These are phyloP conservation scores for Poicephalus meyeri DNA, from an alignment of 2,113 vertebrate species.

Conservation along the genomic window DNA sequence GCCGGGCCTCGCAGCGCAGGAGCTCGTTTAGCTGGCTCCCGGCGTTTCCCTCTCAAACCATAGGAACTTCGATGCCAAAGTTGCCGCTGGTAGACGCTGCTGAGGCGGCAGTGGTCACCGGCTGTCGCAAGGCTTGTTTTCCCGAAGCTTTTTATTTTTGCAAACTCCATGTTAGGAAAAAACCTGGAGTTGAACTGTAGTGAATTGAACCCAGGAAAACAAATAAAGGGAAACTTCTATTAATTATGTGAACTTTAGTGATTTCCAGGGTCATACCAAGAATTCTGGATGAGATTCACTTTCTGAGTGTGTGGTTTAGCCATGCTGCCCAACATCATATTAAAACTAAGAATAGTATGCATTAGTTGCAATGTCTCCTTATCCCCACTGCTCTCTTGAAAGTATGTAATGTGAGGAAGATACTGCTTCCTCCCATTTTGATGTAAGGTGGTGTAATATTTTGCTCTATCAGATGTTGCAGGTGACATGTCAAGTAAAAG, in stretches of 20 bases:
- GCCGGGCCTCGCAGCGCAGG: neutral
- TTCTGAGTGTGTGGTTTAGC: neutral
- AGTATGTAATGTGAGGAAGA: neutral
- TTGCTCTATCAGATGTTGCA: neutral
- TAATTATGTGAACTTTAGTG: neutral
- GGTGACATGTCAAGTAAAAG: neutral
- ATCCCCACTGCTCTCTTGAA: neutral
- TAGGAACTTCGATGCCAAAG: rapidly evolving
- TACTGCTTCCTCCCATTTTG: neutral
- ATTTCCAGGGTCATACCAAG: neutral
- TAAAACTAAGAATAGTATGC: neutral
- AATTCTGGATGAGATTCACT: neutral
- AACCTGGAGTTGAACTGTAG: neutral
- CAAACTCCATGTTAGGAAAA: neutral
- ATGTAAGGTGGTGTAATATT: neutral
- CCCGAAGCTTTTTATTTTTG: neutral
- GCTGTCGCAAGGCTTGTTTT: neutral
- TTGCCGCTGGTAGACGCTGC: neutral
- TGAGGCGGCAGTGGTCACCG: neutral
- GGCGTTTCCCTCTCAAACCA: rapidly evolving
- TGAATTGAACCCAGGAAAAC: neutral
- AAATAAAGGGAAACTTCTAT: neutral
- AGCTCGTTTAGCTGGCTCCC: too few species aligned
- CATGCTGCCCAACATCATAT: neutral
- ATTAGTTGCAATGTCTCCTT: neutral